Evolutionary conservation across 2,113 vertebrate species (phyloP).

Genomic region (Esox niger): DNA sequence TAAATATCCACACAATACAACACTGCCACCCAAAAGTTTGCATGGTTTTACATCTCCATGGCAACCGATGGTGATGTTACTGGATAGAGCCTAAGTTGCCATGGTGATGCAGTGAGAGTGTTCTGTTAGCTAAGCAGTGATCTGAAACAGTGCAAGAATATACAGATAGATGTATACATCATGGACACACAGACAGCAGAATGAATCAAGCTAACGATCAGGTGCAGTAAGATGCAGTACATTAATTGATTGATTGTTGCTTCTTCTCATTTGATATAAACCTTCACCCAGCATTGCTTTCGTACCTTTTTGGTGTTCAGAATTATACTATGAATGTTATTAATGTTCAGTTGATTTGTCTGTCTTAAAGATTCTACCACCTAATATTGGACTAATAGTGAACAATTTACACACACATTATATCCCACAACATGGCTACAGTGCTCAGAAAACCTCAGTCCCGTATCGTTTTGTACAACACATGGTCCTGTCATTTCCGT

Average conservation of each 20-base stretch:
- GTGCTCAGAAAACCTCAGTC: too few relatives aligned
- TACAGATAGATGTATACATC: constrained; percentile 61
- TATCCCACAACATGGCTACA: too few relatives aligned
- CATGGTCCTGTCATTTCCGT: too few relatives aligned
- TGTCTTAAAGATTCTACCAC: constrained; percentile 56
- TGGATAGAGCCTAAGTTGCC: constrained; percentile 51
- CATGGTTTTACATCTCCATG: background rate
- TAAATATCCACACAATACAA: too few relatives aligned
- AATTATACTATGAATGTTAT: constrained; percentile 20
- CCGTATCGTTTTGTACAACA: too few relatives aligned
- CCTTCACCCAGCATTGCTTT: constrained; percentile 38
- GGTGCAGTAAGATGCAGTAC: background rate
- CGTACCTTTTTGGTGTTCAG: constrained; percentile 58
- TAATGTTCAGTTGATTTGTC: constrained; percentile 27
- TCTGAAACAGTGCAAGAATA: constrained; percentile 54
- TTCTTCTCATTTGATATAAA: background rate
- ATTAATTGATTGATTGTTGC: constrained; percentile 11
- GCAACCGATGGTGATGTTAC: constrained; percentile 24
- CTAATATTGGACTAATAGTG: constrained; percentile 46
- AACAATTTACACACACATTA: constrained; percentile 57
- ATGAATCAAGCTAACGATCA: constrained; percentile 43
- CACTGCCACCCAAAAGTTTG: background rate
- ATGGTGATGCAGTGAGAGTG: constrained; percentile 35
- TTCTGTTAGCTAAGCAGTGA: constrained; percentile 45
- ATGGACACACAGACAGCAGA: constrained; percentile 37